Conservation (phyloP, 2,113 vertebrate genomes). For the Carettochelys insculpta region DNA sequence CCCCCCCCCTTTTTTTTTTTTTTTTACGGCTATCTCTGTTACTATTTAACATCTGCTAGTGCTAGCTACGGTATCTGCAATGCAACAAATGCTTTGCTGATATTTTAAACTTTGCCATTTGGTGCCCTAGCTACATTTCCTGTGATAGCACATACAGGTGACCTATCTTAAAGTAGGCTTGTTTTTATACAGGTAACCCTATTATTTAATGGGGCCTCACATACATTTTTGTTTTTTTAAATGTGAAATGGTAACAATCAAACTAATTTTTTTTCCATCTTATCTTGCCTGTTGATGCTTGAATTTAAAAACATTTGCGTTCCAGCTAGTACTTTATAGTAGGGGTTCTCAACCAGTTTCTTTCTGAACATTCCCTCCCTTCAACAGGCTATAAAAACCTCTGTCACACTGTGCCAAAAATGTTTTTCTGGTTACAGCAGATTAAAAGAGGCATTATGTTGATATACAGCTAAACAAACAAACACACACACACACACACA, state of each 20-base stretch:
- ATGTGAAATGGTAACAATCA: not conserved
- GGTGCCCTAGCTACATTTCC: slow-evolving; percentile 14
- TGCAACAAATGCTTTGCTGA: not conserved
- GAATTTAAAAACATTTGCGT: not conserved
- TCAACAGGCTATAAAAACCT: not conserved
- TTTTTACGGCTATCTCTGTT: too few species aligned
- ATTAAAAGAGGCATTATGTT: not conserved
- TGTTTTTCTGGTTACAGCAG: not conserved
- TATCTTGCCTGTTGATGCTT: not conserved
- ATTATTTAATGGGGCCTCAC: not conserved
- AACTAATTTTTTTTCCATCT: slow-evolving; percentile 13
- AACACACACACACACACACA: too few species aligned
- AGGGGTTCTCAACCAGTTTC: not conserved
- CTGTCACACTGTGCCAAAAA: not conserved
- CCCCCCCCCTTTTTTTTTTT: too few species aligned
- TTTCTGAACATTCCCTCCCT: not conserved
- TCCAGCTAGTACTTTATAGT: not conserved
- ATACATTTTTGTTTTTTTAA: not conserved
- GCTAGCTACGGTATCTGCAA: not conserved
- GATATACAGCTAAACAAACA: too few species aligned
- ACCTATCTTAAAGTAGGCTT: not conserved
- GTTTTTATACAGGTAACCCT: not conserved
- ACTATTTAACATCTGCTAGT: too few species aligned
- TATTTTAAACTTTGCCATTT: not conserved
- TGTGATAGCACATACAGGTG: not conserved